Evolutionary conservation across 1,140 invertebrate species (phyloP).

Genomic region (Augochlora pura): DNA sequence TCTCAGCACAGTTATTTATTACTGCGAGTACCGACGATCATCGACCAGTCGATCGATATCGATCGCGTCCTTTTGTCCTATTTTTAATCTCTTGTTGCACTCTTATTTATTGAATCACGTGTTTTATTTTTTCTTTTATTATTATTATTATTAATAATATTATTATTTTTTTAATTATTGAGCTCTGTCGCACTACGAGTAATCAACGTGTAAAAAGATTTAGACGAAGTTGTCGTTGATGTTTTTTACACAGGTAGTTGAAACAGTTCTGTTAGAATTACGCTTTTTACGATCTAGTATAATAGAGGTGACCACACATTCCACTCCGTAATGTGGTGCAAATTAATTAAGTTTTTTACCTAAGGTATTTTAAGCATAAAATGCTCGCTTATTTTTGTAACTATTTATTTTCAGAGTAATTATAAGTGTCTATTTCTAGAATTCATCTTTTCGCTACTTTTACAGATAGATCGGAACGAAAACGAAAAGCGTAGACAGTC

Average conservation of each 20-base stretch:
- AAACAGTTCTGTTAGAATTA: conserved; percentile 72
- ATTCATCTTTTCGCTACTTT: conserved; percentile 50
- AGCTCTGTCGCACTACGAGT: conserved; percentile 72
- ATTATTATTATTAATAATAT: not conserved
- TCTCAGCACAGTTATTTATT: conserved; percentile 69
- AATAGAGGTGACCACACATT: conserved; percentile 75
- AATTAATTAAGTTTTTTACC: conserved; percentile 73
- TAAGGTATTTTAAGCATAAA: conserved; percentile 75
- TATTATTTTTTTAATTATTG: conserved; percentile 40
- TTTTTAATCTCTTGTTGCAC: conserved; percentile 76
- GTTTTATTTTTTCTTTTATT: conserved; percentile 23
- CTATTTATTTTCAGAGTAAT: conserved; percentile 78
- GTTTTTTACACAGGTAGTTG: conserved; percentile 71
- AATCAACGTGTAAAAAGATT: conserved; percentile 50
- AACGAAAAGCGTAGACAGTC: conserved; percentile 27
- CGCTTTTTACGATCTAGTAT: conserved; percentile 74
- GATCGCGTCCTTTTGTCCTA: conserved; percentile 64
- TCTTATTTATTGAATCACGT: conserved; percentile 77
- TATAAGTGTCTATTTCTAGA: conserved; percentile 63
- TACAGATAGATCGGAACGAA: conserved; percentile 18
- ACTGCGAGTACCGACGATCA: conserved; percentile 53
- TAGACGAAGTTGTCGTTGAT: conserved; percentile 72
- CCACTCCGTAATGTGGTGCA: conserved; percentile 75
- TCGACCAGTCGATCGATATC: conserved; percentile 49
- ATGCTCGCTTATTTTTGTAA: conserved; percentile 79